These are phyloP conservation scores for Microtus ochrogaster DNA, from an alignment of 2,113 vertebrate species.

Conservation along the genomic window DNA sequence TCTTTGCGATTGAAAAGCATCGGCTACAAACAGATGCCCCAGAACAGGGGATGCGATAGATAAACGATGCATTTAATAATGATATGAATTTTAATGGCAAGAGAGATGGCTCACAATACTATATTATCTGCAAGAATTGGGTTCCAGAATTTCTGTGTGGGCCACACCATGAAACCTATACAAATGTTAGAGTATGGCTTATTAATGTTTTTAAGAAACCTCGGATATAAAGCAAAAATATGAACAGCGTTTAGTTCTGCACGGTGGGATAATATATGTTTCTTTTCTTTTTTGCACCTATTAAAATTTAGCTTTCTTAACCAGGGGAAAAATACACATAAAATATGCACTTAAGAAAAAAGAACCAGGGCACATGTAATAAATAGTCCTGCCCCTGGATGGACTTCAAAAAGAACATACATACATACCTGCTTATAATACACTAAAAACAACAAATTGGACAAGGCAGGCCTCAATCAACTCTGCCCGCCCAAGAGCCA, in stretches of 20 bases:
- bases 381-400: not conserved
- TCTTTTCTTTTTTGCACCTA: not conserved
- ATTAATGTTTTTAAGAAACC: not conserved
- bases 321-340: not conserved
- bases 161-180: not conserved
- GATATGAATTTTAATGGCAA: not conserved
- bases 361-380: not conserved
- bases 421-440: too few species aligned
- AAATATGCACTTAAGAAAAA: not conserved
- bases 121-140: not conserved
- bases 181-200: not conserved
- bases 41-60: slow-evolving; percentile 4
- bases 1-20: not conserved
- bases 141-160: not conserved
- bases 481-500: not conserved
- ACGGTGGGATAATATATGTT: not conserved
- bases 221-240: not conserved
- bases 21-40: slow-evolving; percentile 16
- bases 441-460: not conserved
- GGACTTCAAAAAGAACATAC: not conserved
- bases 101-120: not conserved
- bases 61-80: not conserved
- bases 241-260: not conserved
- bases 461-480: not conserved
- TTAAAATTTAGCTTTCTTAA: slow-evolving; percentile 55